Evolutionary conservation across 1,140 invertebrate species (phyloP), one percentile per base, ranked within the genome.

Genomic region (Luehdorfia chinensis): DNA sequence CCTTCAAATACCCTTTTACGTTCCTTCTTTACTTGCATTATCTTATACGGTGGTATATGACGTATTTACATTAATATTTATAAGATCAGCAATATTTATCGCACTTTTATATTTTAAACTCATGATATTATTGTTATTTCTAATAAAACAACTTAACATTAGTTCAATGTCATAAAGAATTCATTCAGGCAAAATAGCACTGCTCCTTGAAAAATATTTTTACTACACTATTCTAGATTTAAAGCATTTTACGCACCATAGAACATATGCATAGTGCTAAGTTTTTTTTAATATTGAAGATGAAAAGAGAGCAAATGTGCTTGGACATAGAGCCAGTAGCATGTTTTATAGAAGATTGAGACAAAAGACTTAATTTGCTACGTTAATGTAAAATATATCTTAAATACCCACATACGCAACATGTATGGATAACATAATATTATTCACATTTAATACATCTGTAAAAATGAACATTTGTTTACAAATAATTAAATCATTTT

Each of bases 161-260:
- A 43, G 15, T 43, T 16, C 18, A 43, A 27, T 6, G 13, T 27
- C 13, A 28, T 27, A 43, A 37, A 23, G 9, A 15, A 15, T 28
- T 12, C 6, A 14, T 27, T 27, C 6, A 27, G 14, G 15, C 9
- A 52, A 46, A 47, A 43, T 41, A 28, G 39, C 14, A 32, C 11
- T 18, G 34, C 25, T 9, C 23, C 14, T 32, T 30, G 32, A 50
- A 44, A 33, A 21, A 36, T 33, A 9, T 30, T 33, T 28, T 36
- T 27, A 30, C 23, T 44, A 45, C 14, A 11, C 36, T 41, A 39
- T 13, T 27, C 54, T 54, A 64, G 44, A 44, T 59, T 64, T 64
- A 67, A 67, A 63, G 60, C 60, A 59, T 67, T 58, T 60, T 64
- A 59, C 50, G 64, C 64, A 67, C 64, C 64, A 59, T 67, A 27